phyloP scores from a whole-genome alignment of 2,888 invertebrate species.

The Liopterus haemorrhoidalis region DNA sequence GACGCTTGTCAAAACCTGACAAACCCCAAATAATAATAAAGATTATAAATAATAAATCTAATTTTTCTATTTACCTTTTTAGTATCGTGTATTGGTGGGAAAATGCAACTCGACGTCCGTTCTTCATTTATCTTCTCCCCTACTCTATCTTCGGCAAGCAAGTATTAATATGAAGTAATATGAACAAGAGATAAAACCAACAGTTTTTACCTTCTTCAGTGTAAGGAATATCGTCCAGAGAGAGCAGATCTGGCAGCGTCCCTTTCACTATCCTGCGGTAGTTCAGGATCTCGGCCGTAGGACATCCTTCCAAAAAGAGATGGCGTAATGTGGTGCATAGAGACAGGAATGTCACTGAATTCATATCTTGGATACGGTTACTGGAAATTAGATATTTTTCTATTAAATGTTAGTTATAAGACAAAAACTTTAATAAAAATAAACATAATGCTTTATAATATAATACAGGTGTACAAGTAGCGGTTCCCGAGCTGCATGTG shows the following conservation, averaged over 20 bases:
- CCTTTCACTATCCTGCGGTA: constrained; percentile 43
- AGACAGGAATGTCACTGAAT: constrained; percentile 40
- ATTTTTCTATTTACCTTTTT: too few relatives aligned
- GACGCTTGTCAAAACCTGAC: too few relatives aligned
- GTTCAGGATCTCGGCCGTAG: constrained; percentile 39
- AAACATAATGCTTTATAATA: too few relatives aligned
- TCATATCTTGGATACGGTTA: constrained; percentile 40
- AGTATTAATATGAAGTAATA: constrained; percentile 15
- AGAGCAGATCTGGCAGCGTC: constrained; percentile 42
- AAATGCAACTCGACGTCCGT: not conserved
- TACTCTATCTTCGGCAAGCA: not conserved
- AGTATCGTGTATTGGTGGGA: too few relatives aligned
- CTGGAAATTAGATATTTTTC: too few relatives aligned
- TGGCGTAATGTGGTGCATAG: constrained; percentile 41
- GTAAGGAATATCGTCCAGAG: constrained; percentile 42
- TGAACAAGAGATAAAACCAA: not conserved
- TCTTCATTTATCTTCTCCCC: not conserved
- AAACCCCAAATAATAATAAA: too few relatives aligned
- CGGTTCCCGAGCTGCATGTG: not conserved
- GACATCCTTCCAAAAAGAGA: constrained; percentile 45
- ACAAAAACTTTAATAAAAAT: too few relatives aligned
- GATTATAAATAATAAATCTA: too few relatives aligned
- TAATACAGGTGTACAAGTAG: not conserved
- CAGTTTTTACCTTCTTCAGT: constrained; percentile 24
- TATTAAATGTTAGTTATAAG: not conserved